Evolutionary conservation across 1,140 invertebrate genomes (phyloP).

Genomic region (Trinorchestia longiramus): DNA sequence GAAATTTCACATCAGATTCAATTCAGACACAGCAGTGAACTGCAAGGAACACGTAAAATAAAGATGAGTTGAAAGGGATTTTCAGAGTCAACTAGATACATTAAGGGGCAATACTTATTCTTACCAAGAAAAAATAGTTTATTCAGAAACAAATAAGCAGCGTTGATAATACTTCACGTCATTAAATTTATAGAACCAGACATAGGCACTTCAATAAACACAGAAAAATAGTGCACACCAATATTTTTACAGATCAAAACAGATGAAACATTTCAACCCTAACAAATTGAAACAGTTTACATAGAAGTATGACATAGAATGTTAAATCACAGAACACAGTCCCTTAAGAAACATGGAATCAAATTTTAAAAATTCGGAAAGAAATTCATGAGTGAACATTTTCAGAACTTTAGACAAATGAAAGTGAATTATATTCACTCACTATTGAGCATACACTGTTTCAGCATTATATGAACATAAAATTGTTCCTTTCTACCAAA

Average conservation of each 20-base stretch:
- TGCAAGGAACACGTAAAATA: no score
- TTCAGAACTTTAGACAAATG: not conserved
- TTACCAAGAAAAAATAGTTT: no score
- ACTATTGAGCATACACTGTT: not conserved
- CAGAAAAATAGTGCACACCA: not conserved
- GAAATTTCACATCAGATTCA: no score
- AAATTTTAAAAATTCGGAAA: not conserved
- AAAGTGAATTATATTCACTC: not conserved
- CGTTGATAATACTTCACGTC: no score
- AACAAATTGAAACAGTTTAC: not conserved
- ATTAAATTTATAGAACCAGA: no score
- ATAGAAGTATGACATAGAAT: not conserved
- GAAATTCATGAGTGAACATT: not conserved
- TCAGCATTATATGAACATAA: not conserved
- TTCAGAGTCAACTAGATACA: no score
- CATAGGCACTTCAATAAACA: not conserved
- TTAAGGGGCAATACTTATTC: no score
- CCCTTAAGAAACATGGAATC: not conserved
- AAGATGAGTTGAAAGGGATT: no score
- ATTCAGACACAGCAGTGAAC: no score
- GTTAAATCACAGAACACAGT: not conserved
- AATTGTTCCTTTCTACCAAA: not conserved
- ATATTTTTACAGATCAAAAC: not conserved
- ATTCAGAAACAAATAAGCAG: no score
- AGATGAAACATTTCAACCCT: not conserved